A percentile compares a stretch with the other conserved stretches of the same genome.
Evolutionary conservation across 2,797 vertebrate species (phyloP).

Genomic region (Diceros bicornis): DNA sequence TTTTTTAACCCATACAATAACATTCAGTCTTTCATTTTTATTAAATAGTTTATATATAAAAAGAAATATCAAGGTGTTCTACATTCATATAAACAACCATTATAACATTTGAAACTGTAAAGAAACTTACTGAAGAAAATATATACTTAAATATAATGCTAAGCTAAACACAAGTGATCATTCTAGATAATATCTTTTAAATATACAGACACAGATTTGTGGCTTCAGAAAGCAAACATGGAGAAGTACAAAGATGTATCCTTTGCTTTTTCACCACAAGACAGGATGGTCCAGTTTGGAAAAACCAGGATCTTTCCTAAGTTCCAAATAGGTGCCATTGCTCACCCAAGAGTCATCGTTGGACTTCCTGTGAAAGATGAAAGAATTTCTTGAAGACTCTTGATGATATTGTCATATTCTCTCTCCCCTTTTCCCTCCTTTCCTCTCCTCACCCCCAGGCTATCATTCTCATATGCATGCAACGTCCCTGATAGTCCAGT

Average conservation of each 20-base stretch:
- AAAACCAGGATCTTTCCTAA: conserved; percentile 95
- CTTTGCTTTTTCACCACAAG: conserved; percentile 94
- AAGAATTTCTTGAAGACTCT: conserved; percentile 63
- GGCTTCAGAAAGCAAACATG: conserved; percentile 73
- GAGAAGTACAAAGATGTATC: conserved; percentile 63
- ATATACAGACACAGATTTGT: conserved; percentile 34
- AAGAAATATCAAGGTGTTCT: conserved; percentile 84
- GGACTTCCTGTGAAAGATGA: conserved; percentile 92
- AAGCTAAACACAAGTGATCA: conserved; percentile 80
- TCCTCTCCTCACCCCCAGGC: not conserved
- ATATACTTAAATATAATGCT: conserved; percentile 74
- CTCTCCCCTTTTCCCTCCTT: not conserved
- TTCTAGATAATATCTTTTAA: conserved; percentile 79
- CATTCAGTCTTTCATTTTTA: conserved; percentile 87
- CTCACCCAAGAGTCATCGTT: conserved; percentile 96
- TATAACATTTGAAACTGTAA: conserved; percentile 81
- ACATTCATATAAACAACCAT: conserved; percentile 88
- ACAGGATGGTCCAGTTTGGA: conserved; percentile 93
- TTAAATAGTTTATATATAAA: conserved; percentile 90
- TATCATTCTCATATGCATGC: rapidly evolving
- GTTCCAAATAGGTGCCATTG: conserved; percentile 96
- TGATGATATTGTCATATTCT: not conserved
- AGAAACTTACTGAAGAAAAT: conserved; percentile 84
- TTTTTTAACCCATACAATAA: conserved; percentile 82
- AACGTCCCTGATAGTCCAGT: not conserved